Conservation (phyloP, 1,140 invertebrate genomes). For the Cyclina sinensis region DNA sequence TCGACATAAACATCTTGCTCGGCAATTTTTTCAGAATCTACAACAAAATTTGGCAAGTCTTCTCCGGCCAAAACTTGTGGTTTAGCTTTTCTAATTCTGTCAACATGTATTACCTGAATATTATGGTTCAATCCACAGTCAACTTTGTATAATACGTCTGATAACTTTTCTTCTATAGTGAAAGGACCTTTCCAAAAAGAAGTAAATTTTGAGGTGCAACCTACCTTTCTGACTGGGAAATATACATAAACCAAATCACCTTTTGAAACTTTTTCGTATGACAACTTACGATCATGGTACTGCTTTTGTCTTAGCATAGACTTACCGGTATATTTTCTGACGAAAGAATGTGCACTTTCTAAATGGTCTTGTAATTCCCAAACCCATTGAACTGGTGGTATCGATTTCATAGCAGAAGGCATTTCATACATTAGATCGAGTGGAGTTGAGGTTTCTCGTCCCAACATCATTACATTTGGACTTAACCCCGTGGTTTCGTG, state of each 20-base stretch:
- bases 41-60: not conserved
- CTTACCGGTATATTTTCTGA: not conserved
- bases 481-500: conserved; percentile 66
- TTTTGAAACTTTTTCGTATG: conserved; percentile 16
- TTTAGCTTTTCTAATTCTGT: conserved; percentile 22
- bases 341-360: conserved; percentile 41
- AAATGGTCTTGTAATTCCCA: conserved; percentile 54
- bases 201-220: conserved; percentile 40
- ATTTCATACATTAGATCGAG: conserved; percentile 58
- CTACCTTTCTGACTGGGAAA: not conserved
- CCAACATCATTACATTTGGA: conserved; percentile 73
- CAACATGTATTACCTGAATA: conserved; percentile 15
- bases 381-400: conserved; percentile 16
- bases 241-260: conserved; percentile 49
- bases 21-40: too few species aligned
- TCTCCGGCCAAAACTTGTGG: not conserved
- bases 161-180: not conserved
- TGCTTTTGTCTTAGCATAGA: conserved; percentile 54
- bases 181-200: conserved; percentile 48
- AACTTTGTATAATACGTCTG: conserved; percentile 37
- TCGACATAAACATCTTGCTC: not conserved
- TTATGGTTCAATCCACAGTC: not conserved
- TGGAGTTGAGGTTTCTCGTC: conserved; percentile 56
- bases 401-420: not conserved
- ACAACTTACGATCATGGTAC: conserved; percentile 37